Evolutionary conservation across 1,140 invertebrate species (phyloP), one percentile per base, ranked within the genome.

Genomic region (Bilobella aurantiaca): DNA sequence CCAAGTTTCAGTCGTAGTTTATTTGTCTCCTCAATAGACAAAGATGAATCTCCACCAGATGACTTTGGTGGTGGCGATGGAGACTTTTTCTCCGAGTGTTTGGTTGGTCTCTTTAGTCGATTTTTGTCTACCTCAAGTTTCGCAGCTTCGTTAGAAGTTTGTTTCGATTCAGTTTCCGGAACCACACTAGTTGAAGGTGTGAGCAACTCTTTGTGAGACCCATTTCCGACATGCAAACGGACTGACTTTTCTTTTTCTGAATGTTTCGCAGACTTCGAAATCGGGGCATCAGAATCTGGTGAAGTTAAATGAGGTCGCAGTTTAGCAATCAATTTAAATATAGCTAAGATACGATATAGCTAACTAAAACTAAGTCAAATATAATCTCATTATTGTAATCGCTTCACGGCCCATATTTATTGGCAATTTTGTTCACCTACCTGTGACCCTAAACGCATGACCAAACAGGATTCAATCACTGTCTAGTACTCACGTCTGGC

Each of bases 21-120:
- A 78, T 97, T 96, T 21, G 93, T 95, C 76, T 95, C 92, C 72
- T 91, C 87, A 73, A 96, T 87, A 1, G 90, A 93, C 1, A 95
- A 77, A 57, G 77, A 79, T 18, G 69, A 53, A 27, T 77, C 77
- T 3, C 61, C 69, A 27, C 61, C 57, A 14, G 66, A 68, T 28
- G 53, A 30, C 42, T 59, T 66, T 18, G 37, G 47, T 29, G 58
- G 59, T 29, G 70, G 70, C 3, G 67, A 69, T 0, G 70, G 70
- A 2, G 70, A 69, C 3, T 32, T 5, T 14, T n/a, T n/a, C n/a
- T n/a, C n/a, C n/a, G n/a, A n/a, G n/a, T 49, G 18, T 3, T 5
- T 23, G 12, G 49, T 5, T 53, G 14, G 12, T 23, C 25, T 53
- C 49, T 5, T 12, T 5, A 23, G 8, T 53, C 49, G 12, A 5